Percentiles rank a stretch among this genome's conserved stretches.
phyloP scores from a whole-genome alignment of 2,113 vertebrate genomes.

The Nothocercus nigrocapillus region DNA sequence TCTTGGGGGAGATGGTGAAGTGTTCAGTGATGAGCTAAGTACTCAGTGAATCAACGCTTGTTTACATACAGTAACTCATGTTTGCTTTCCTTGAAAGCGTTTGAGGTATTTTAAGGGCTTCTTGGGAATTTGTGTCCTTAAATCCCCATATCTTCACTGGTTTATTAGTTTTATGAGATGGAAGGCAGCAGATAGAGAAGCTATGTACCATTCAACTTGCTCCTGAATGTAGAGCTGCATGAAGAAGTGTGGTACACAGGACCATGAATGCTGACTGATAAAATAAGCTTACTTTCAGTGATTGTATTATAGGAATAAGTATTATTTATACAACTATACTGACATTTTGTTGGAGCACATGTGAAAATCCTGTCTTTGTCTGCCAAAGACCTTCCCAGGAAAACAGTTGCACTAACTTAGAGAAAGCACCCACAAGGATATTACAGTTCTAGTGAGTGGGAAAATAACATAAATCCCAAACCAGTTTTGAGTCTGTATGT shows the following conservation, averaged over 20 bases:
- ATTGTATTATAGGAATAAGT: not conserved
- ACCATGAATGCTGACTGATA: not conserved
- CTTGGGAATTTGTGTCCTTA: not conserved
- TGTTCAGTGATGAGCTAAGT: not conserved
- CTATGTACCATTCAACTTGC: not conserved
- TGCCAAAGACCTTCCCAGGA: constrained; percentile 27
- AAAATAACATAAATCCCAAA: not conserved
- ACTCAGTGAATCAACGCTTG: not conserved
- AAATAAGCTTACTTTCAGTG: not conserved
- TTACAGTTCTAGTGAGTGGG: not conserved
- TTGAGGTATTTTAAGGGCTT: not conserved
- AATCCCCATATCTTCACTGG: not conserved
- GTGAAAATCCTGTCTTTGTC: not conserved
- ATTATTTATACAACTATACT: not conserved
- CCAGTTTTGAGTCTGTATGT: not conserved
- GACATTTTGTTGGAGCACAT: constrained; percentile 4
- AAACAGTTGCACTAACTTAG: constrained; percentile 20
- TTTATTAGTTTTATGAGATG: not conserved
- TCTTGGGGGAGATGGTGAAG: not conserved
- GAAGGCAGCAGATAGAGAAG: constrained; percentile 1
- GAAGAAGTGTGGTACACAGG: not conserved
- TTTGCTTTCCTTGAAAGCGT: not conserved
- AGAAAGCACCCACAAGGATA: not conserved
- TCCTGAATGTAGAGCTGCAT: not conserved
- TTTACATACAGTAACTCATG: not conserved